A percentile compares a stretch with the other conserved stretches of the same genome.
phyloP scores from a whole-genome alignment of 2,797 vertebrate genomes.

The Natrix natrix region DNA sequence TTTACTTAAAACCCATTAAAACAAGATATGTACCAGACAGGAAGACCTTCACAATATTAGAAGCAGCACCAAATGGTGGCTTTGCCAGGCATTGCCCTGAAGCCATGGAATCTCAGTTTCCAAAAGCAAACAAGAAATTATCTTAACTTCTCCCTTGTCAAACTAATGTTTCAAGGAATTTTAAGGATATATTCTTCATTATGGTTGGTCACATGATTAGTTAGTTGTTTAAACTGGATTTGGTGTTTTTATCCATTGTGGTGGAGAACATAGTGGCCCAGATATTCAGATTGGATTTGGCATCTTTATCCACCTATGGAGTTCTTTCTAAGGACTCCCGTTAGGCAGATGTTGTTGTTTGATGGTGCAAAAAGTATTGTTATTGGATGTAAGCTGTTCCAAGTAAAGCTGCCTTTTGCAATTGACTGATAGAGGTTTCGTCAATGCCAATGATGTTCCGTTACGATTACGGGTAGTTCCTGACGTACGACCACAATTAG shows the following conservation, averaged over 20 bases:
- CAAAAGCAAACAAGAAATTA: not conserved
- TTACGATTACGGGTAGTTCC: too few species aligned
- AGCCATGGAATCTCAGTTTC: not conserved
- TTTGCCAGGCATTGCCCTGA: not conserved
- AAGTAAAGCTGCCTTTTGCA: not conserved
- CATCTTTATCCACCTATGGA: not conserved
- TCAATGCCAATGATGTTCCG: not conserved
- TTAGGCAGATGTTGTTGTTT: not conserved
- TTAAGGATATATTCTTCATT: not conserved
- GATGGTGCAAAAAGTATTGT: not conserved
- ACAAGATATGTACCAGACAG: not conserved
- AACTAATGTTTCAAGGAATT: conserved; percentile 1
- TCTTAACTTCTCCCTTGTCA: not conserved
- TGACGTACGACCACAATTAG: too few species aligned
- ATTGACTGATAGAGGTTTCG: not conserved
- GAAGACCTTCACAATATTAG: not conserved
- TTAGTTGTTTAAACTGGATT: not conserved
- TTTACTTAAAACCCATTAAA: not conserved
- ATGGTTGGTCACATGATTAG: not conserved
- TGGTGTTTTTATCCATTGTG: not conserved
- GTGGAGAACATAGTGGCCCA: too few species aligned
- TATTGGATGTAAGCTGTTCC: not conserved
- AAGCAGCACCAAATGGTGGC: not conserved
- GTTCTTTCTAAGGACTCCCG: not conserved
- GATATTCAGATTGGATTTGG: not conserved